Base-by-base conservation (phyloP, 2,113 vertebrate genomes). In the Cricetomys ansorgei region DNA sequence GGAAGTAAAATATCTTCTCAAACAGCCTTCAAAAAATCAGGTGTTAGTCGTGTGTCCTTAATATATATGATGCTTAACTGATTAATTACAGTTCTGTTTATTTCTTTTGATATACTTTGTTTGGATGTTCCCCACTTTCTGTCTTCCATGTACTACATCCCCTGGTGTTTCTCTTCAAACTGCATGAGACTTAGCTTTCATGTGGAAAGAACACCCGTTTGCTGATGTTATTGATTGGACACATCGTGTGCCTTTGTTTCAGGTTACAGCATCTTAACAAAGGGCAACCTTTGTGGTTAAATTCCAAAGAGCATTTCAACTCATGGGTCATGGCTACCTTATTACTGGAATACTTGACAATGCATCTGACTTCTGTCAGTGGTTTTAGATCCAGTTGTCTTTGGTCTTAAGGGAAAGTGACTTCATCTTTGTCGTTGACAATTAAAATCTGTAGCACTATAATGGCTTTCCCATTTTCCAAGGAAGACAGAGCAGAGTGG, bases 381-480 rank as follows among this genome's bases (percentile, higher is more conserved):
- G 91, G 80, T 40, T 87, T 93, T 83, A 75, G 72, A 29, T 75
- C 81, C 8, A 64, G 4, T n/a, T 81, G 3, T 3, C 11, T 45
- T 53, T 37, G 17, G 8, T 89, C 48, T 77, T 69, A 92, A 45
- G 25, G 5, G 3, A 45, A 21, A 83, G 10, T 85, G 7, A 23
- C 34, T 37, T 45, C 89, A 21, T 75, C 88, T 92, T 94, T 76
- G 72, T 89, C 88, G 37, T 67, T 59, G 2, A 55, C 76, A 45
- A 88, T 84, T 95, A 67, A 23, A 43, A 85, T 70, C 25, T 83
- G 45, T 90, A 55, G 93, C 73, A 67, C 19, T 23, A 57, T 67
- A 75, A 85, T 27, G 40, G 43, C 55, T 93, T 96, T 93, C 57
- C 83, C 85, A 77, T 91, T 94, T 94, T 95, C 84, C 45, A 62